Base-by-base conservation (phyloP, 2,113 vertebrate genomes). In the Oncorhynchus keta region DNA sequence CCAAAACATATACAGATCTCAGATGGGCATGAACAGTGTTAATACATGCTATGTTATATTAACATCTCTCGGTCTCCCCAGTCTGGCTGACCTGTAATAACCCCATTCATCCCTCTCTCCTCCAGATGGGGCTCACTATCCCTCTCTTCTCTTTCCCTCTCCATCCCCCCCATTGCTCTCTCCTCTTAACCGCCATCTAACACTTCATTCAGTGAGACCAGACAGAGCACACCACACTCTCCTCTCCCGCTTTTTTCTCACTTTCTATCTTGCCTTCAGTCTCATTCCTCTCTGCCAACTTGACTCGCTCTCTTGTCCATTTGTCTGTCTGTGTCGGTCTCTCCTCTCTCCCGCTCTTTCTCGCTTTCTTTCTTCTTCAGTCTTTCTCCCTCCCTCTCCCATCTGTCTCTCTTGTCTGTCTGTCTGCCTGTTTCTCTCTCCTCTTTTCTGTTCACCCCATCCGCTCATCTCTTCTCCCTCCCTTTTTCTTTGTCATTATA, bases 81-180 rank as follows among this genome's bases (percentile, higher is more conserved):
- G 39, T 74, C 74, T 11, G 77, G 74, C 48, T 83, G 73, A 86
- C 79, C 80, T 80, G 73, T 68, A 86, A 74, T 80, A 80, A 86
- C 83, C 83, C 76, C 78, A 45, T 57, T 26, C 66, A 30, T 48
- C 24, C n/a, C 49, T 6, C 48, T 55, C 22, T 57, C 22, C 49
- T 35, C 30, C 66, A 35, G 28, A 35, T 68, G 28, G 66, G 30
- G 66, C 66, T 68, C 66, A 13, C 64, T 66, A 24, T 14, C 22
- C 11, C 24, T 5, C 64, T 30, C 64, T 14, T 49, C 14, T 61
- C 55, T 73, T 55, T 59, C 13, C 30, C 26, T 72, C 55, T 61
- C 24, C 24, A 6, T 45, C 12, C 14, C 30, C 30, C 83, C 76
- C 78, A 32, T 57, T 26, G 13, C 26, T 35, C 77, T 74, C 70